phyloP scores from a whole-genome alignment of 1,140 invertebrate species.

The Delia radicum region DNA sequence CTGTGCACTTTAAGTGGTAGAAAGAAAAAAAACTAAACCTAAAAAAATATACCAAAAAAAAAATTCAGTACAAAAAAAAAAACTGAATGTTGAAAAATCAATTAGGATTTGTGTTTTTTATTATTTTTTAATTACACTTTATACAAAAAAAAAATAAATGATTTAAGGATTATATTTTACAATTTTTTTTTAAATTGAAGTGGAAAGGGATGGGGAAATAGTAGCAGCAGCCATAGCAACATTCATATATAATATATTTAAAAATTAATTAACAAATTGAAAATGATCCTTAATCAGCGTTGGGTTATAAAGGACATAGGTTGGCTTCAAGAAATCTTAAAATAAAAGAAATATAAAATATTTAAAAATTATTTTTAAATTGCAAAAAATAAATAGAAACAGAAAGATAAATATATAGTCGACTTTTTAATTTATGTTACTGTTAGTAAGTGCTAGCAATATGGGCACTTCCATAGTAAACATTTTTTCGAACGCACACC shows the following conservation, averaged over 20 bases:
- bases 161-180: neutral
- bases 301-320: neutral
- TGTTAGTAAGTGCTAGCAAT: too few species aligned
- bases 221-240: too few species aligned
- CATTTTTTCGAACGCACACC: too few species aligned
- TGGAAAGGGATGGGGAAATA: neutral
- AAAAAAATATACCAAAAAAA: neutral
- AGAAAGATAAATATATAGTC: too few species aligned
- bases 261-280: slow-evolving; percentile 15
- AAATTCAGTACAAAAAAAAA: neutral
- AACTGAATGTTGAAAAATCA: neutral
- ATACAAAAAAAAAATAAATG: neutral
- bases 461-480: too few species aligned
- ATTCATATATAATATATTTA: slow-evolving; percentile 11
- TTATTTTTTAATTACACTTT: slow-evolving; percentile 17
- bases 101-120: slow-evolving; percentile 11
- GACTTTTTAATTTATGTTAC: too few species aligned
- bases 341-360: neutral
- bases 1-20: neutral
- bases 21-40: neutral
- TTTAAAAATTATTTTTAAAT: neutral
- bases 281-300: neutral
- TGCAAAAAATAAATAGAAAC: too few species aligned
- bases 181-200: neutral
- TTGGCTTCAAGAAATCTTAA: neutral